Evolutionary conservation across 2,113 vertebrate species (phyloP).

Genomic region (Parotia lawesii): DNA sequence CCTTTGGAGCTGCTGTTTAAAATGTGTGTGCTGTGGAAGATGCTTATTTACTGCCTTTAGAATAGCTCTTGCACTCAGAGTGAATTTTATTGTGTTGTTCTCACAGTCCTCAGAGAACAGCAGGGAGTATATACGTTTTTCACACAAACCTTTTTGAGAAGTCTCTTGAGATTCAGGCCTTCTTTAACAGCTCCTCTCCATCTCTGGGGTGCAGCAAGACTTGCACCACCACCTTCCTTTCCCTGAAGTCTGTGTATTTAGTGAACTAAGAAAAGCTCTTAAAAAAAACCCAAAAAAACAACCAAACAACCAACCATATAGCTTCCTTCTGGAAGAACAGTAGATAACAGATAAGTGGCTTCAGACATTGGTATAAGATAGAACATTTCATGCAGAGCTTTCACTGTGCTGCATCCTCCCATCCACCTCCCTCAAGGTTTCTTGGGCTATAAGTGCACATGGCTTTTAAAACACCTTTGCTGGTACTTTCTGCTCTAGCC

Average conservation of each 20-base stretch:
- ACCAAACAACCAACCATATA: not conserved
- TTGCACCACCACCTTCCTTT: not conserved
- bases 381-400: not conserved
- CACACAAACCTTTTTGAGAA: not conserved
- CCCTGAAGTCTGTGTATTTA: not conserved
- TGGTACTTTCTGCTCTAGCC: not conserved
- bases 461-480: not conserved
- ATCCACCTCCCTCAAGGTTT: not conserved
- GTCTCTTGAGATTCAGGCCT: not conserved
- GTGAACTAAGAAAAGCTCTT: not conserved
- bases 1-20: constrained; percentile 5
- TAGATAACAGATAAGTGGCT: not conserved
- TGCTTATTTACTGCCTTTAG: not conserved
- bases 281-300: not conserved
- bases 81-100: not conserved
- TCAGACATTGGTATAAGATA: not conserved
- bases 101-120: not conserved
- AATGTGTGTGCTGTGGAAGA: not conserved
- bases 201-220: not conserved
- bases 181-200: not conserved
- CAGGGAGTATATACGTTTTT: not conserved
- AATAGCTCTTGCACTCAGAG: not conserved
- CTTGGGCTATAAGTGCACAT: accelerated
- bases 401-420: not conserved
- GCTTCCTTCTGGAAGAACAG: not conserved